Evolutionary conservation across 1,140 invertebrate genomes (phyloP).

Genomic region (Neodiprion virginianus): DNA sequence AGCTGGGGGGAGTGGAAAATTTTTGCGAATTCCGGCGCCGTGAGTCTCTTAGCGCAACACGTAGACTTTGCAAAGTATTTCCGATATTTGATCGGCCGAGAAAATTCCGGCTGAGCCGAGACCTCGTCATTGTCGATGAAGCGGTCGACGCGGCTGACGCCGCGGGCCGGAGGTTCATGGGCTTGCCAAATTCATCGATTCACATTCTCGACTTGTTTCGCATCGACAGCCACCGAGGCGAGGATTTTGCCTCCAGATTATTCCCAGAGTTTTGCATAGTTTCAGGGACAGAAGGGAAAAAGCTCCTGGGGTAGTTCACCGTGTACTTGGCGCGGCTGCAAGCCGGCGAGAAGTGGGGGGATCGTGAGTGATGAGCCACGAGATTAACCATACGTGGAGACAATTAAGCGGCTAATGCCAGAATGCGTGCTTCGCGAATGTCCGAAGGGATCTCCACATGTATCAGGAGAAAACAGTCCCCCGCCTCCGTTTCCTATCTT

Average conservation of each 20-base stretch:
- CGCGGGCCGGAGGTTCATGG: not conserved
- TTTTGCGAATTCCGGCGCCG: too few relatives aligned
- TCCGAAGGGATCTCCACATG: constrained; percentile 20
- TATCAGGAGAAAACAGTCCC: too few relatives aligned
- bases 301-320: not conserved
- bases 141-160: not conserved
- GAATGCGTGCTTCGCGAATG: constrained; percentile 30
- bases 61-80: not conserved
- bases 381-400: constrained; percentile 46
- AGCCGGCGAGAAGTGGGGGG: not conserved
- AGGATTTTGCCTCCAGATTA: constrained; percentile 27
- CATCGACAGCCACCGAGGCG: not conserved
- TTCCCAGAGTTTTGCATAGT: constrained; percentile 26
- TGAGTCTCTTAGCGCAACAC: too few relatives aligned
- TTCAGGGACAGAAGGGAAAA: not conserved
- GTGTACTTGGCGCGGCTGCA: not conserved
- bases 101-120: not conserved
- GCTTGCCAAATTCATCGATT: not conserved
- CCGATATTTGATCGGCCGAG: not conserved
- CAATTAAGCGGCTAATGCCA: constrained; percentile 48
- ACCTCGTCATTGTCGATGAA: not conserved
- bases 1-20: too few relatives aligned
- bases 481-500: too few relatives aligned
- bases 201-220: not conserved
- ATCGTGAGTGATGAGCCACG: not conserved